A percentile compares a stretch with the other conserved stretches of the same genome.
These are phyloP conservation scores for Leuctra nigra DNA, from an alignment of 2,888 invertebrate species.

Conservation along the genomic window DNA sequence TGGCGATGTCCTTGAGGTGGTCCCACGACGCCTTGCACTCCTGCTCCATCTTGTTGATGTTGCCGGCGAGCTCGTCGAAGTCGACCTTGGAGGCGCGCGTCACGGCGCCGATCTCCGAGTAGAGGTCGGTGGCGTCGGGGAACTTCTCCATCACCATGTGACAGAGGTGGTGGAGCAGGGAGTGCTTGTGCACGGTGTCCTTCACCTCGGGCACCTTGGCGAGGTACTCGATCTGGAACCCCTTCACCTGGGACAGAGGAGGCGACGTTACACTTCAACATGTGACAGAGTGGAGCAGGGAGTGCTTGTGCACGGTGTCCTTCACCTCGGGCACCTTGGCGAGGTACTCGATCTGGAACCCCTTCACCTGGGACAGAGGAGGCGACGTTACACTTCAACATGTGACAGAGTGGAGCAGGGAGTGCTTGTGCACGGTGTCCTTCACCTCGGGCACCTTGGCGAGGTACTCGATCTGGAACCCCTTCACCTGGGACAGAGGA, in stretches of 20 bases:
- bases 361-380: conserved; percentile 61
- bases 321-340: conserved; percentile 97
- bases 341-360: conserved; percentile 96
- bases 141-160: conserved; percentile 96
- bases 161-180: conserved; percentile 92
- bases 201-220: conserved; percentile 97
- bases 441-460: conserved; percentile 97
- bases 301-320: conserved; percentile 98
- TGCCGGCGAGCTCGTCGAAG: conserved; percentile 83
- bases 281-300: conserved; percentile 92
- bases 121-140: conserved; percentile 91
- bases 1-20: conserved; percentile 88
- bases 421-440: conserved; percentile 98
- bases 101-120: conserved; percentile 92
- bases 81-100: conserved; percentile 91
- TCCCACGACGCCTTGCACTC: conserved; percentile 99
- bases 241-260: conserved; percentile 61
- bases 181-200: conserved; percentile 98
- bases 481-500: conserved; percentile 61
- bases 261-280: no score
- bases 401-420: conserved; percentile 92
- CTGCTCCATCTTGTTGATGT: conserved; percentile 80
- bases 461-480: conserved; percentile 96
- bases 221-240: conserved; percentile 96
- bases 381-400: no score